A percentile compares a stretch with the other conserved stretches of the same genome.
Evolutionary conservation across 2,797 vertebrate genomes (phyloP).

Genomic region (Miopithecus talapoin): DNA sequence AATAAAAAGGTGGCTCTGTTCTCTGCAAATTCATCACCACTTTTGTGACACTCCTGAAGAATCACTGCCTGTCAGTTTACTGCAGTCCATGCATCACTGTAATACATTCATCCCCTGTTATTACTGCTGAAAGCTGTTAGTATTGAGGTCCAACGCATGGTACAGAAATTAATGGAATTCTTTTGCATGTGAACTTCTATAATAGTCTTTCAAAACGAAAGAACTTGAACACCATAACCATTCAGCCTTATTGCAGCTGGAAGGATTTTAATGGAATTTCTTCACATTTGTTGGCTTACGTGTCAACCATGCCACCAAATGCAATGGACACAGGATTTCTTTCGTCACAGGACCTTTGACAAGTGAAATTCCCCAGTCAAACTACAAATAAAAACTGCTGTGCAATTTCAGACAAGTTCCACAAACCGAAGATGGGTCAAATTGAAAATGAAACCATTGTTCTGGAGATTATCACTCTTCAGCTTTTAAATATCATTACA

Average conservation of each 20-base stretch:
- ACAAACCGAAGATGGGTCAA: conserved; percentile 35
- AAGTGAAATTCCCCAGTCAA: conserved; percentile 68
- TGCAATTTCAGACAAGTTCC: conserved; percentile 49
- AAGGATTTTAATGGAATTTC: conserved; percentile 38
- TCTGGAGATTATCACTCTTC: conserved; percentile 25
- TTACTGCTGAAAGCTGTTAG: too few species aligned
- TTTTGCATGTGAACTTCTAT: background rate
- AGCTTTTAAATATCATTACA: background rate
- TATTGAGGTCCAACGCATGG: too few species aligned
- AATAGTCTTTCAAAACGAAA: background rate
- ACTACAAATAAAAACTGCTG: conserved; percentile 76
- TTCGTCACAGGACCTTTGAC: conserved; percentile 70
- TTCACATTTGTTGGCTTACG: conserved; percentile 71
- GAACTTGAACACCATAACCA: background rate
- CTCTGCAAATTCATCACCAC: rapidly evolving
- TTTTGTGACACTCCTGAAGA: background rate
- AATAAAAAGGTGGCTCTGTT: rapidly evolving
- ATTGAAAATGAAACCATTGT: conserved; percentile 54
- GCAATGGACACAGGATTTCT: conserved; percentile 62
- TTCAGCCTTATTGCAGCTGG: background rate
- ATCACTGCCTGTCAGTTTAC: rapidly evolving
- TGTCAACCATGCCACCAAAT: conserved; percentile 48
- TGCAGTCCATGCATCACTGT: rapidly evolving
- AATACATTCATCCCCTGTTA: rapidly evolving
- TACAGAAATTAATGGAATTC: background rate